Conservation (phyloP, 2,113 vertebrate genomes). For the Strix uralensis region DNA sequence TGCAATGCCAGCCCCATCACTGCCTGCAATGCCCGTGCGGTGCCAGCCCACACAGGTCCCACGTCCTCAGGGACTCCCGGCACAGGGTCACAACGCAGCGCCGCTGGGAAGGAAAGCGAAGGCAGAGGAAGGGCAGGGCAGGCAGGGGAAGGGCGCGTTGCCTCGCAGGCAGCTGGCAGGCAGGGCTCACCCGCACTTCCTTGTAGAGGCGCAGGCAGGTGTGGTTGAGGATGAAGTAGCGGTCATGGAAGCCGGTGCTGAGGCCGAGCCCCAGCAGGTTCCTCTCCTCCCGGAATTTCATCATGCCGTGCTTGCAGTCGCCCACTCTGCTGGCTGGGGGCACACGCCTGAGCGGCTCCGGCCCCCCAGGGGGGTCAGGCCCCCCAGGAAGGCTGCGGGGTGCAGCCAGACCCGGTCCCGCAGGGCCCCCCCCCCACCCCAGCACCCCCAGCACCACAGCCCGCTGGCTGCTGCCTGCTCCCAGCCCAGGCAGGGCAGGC, state of each 20-base stretch:
- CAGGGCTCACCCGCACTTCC: conserved; percentile 85
- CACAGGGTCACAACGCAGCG: neutral
- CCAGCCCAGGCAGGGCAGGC: neutral
- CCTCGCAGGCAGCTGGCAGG: neutral
- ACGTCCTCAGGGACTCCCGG: fast-evolving
- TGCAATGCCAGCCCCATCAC: neutral
- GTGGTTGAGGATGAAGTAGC: conserved; percentile 91
- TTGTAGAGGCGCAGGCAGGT: conserved; percentile 89
- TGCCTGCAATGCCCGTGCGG: neutral
- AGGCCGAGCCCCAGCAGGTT: conserved; percentile 85
- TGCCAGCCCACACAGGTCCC: neutral
- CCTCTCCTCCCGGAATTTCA: conserved; percentile 91
- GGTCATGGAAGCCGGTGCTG: conserved; percentile 85
- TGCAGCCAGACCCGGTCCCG: neutral
- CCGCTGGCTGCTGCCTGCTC: neutral
- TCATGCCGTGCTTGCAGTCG: conserved; percentile 87
- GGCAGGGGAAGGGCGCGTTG: no score
- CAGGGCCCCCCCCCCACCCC: neutral
- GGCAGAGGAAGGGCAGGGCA: neutral
- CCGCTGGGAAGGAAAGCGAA: no score
- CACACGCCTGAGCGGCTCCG: neutral
- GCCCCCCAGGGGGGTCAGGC: neutral
- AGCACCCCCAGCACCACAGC: fast-evolving
- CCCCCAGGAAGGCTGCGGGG: neutral
- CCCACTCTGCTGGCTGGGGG: conserved; percentile 83